Evolutionary conservation across 2,797 vertebrate genomes (phyloP).

Genomic region (Lepilemur ruficaudatus): DNA sequence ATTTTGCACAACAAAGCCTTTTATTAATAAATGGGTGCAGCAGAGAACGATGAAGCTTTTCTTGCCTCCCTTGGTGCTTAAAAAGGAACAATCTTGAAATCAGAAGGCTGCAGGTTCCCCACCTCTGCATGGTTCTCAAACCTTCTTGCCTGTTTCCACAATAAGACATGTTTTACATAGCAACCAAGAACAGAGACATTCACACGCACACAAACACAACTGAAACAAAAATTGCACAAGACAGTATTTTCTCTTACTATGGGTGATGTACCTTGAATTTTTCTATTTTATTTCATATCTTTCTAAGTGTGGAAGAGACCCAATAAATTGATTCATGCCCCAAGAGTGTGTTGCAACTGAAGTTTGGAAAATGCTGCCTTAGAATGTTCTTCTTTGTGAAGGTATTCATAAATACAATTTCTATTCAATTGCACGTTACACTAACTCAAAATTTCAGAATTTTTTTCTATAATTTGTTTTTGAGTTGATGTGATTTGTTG

Average conservation of each 20-base stretch:
- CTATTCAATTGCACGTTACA: background rate
- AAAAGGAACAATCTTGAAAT: too few relatives aligned
- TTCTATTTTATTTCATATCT: background rate
- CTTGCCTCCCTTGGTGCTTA: too few relatives aligned
- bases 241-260: background rate
- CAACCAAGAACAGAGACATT: background rate
- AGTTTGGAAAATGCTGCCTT: background rate
- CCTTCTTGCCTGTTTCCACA: background rate
- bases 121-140: background rate
- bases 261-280: background rate
- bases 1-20: too few relatives aligned
- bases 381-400: background rate
- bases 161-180: background rate
- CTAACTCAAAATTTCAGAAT: background rate
- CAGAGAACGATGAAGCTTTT: too few relatives aligned
- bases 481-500: background rate
- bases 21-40: too few relatives aligned
- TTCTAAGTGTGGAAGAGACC: background rate
- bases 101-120: too few relatives aligned
- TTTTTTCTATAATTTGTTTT: background rate
- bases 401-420: background rate
- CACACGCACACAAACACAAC: background rate
- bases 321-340: background rate
- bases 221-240: background rate
- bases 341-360: background rate